Evolutionary conservation across 30 jellyfish, hydroid and myxozoan genomes (phyloP).

Genomic region (Hydractinia symbiolongicarpus): DNA sequence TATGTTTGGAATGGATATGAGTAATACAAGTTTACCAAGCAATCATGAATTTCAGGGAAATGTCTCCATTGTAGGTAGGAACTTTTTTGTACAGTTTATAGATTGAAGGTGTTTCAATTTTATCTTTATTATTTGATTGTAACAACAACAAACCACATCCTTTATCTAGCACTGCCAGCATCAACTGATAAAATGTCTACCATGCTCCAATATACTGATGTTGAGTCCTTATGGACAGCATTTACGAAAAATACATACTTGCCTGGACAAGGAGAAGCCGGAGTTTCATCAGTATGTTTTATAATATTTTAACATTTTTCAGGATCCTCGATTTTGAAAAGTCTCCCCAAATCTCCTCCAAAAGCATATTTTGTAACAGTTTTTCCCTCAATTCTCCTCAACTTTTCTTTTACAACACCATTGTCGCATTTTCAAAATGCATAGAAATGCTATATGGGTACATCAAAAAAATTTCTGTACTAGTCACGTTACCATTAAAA

Average conservation of each 20-base stretch:
- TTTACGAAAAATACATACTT: conserved; percentile 46
- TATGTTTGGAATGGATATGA: conserved; percentile 70
- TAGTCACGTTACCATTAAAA: too few species aligned
- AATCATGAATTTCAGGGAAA: conserved; percentile 69
- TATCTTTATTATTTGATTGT: too few species aligned
- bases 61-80: conserved; percentile 58
- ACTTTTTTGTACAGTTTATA: not conserved
- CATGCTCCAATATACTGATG: conserved; percentile 62
- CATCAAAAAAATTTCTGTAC: not conserved
- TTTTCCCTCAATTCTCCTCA: too few species aligned
- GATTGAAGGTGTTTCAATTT: too few species aligned
- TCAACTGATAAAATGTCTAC: conserved; percentile 45
- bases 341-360: too few species aligned
- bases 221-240: conserved; percentile 53
- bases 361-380: too few species aligned
- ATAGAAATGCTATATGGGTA: not conserved
- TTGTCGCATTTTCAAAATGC: too few species aligned
- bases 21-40: conserved; percentile 43
- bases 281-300: conserved; percentile 55
- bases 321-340: not conserved
- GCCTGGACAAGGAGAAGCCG: conserved; percentile 86
- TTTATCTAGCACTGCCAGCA: conserved; percentile 40
- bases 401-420: too few species aligned
- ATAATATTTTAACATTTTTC: not conserved
- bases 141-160: not conserved